A percentile compares a stretch with the other conserved stretches of the same genome.
phyloP scores from a whole-genome alignment of 2,113 vertebrate genomes.

The Spea bombifrons region DNA sequence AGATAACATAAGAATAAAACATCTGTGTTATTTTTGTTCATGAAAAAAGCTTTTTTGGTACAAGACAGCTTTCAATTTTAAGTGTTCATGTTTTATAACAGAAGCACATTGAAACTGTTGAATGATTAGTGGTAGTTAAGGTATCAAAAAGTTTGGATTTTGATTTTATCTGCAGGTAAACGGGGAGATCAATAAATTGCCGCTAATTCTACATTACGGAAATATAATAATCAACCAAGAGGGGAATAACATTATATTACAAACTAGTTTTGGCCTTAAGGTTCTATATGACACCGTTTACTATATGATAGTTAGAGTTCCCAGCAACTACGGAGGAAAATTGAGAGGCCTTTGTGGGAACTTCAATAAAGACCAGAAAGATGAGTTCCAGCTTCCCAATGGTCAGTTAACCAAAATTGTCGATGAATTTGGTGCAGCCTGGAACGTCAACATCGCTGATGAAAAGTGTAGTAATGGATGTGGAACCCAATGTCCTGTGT shows the following conservation, averaged over 20 bases:
- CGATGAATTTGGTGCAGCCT: constrained; percentile 4
- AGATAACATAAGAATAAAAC: too few relatives aligned
- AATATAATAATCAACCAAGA: constrained; percentile 49
- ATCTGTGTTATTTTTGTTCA: too few relatives aligned
- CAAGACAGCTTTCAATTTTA: too few relatives aligned
- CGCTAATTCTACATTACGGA: constrained; percentile 53
- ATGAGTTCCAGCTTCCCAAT: constrained; percentile 22
- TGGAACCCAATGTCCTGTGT: constrained; percentile 30
- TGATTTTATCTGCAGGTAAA: constrained; percentile 19
- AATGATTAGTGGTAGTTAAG: too few relatives aligned
- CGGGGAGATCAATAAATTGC: constrained; percentile 59
- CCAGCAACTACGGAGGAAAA: constrained; percentile 58
- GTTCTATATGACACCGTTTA: constrained; percentile 62
- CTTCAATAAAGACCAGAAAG: background rate
- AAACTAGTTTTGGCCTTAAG: constrained; percentile 62
- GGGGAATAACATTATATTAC: constrained; percentile 57
- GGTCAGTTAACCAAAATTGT: background rate
- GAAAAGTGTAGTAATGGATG: constrained; percentile 8
- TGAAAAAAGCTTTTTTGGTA: too few relatives aligned
- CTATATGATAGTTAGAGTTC: constrained; percentile 60
- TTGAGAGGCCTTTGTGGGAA: constrained; percentile 50
- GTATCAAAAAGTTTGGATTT: too few relatives aligned
- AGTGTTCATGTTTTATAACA: too few relatives aligned
- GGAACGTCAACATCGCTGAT: constrained; percentile 8
- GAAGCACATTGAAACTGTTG: too few relatives aligned